Base-by-base conservation (phyloP, 2,888 invertebrate genomes). In the Gari tellinella region DNA sequence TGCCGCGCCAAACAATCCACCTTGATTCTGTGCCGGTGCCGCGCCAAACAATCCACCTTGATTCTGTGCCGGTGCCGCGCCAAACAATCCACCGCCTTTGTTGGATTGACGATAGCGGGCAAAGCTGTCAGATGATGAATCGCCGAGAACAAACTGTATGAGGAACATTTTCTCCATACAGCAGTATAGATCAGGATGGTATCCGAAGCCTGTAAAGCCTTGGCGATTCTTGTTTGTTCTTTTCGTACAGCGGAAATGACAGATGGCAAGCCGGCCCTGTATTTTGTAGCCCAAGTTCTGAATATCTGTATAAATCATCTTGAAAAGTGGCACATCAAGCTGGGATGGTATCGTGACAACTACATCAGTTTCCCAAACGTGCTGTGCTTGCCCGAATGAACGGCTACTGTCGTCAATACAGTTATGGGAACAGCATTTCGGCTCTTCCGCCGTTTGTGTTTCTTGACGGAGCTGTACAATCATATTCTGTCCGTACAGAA, bases 401-500 rank as follows among this genome's bases (percentile, higher is more conserved):
- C 37, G 15, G 19, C 25, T n/a, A 23, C 48, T 56, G n/a, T 43
- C 43, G 15, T 26, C 49, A 1, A 19, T 40, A 37, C 58, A 58
- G 0, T 48, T 49, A 41, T 69, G 68, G 10, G 68, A 60, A 37
- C 68, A 69, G 26, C 68, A 74, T 61, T 43, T 63, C 2, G 53
- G 25, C 31, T 61, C 49, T 12, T 17, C 46, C 15, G 37, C 48
- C 1, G 41, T 51, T 38, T 45, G 38, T 7, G 23, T 31, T n/a
- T 65, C 60, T 40, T 68, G 55, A 5, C 26, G 37, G 14, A 74
- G 25, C 19, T 56, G 52, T 23, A 74, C 37, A 25, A 49, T 46
- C 25, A 51, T 53, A 2, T 41, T 37, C 1, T 37, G 26, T 43
- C 63, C 51, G 26, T 61, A 53, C 7, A 69, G 53, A 41, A 69